Base-by-base conservation (phyloP, 2,888 invertebrate genomes). In the Andrena dorsata region DNA sequence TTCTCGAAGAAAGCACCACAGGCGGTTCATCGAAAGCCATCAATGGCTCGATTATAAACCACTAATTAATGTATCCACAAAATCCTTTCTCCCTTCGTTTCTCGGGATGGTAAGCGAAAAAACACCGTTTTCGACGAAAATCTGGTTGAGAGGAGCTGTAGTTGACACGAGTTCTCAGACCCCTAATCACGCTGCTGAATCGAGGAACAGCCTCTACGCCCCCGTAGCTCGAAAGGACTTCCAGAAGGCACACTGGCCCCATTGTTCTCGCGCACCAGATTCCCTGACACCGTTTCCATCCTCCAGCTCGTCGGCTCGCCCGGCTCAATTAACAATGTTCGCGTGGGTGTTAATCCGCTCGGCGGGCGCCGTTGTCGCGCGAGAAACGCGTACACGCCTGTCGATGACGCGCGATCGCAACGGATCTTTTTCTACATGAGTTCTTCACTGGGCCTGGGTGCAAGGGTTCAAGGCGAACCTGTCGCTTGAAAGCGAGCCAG, bases 381-480 rank as follows among this genome's bases (percentile, higher is more conserved):
- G 49, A 20, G 60, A 23, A 10, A 32, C 51, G 49, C 41, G 51
- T 49, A 30, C 32, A 41, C 41, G 41, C 56, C 23, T 23, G 56
- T 47, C 35, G 49, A 56, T 32, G 66, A 80, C n/a, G n/a, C 47
- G 10, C 16, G 26, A 73, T 32, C 35, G 63, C 5, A 16, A 30
- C 53, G 41, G 63, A 20, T 35, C 6, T 10, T 71, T 51, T 65
- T 76, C 71, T 60, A 69, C 63, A 53, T 71, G 80, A 68, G 49
- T 47, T 28, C 8, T 7, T 28, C 16, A 8, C 13, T 16, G 13
- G 6, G n/a, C n/a, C 51, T 56, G 4, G 20, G 56, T 7, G 60
- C 56, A 10, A 20, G 47, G 66, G 74, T 73, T 89, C 89, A 89
- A 89, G 89, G 88, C 72, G 82, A 89, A 86, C 90, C 71, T 80